phyloP scores from a whole-genome alignment of 1,140 invertebrate species.

The Octopus bimaculoides region DNA sequence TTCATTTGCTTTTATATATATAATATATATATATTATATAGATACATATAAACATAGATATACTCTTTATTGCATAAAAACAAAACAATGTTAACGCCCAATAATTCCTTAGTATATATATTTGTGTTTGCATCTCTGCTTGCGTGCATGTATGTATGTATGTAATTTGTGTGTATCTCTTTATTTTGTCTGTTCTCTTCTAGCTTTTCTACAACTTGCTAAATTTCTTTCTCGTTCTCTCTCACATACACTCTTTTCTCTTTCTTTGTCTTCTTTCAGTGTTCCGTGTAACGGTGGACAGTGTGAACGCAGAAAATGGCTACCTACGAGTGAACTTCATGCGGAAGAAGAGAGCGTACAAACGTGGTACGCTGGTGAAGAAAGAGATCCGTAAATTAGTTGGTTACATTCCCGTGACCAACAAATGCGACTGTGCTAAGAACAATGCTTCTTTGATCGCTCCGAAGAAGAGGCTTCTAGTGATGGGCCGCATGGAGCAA shows the following conservation, averaged over 20 bases:
- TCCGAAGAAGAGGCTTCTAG: neutral
- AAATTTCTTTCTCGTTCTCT: neutral
- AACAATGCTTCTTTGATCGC: neutral
- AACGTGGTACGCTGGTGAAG: neutral
- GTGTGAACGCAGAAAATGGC: neutral
- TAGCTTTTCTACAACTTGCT: neutral
- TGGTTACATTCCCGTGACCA: neutral
- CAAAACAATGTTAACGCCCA: too few relatives aligned
- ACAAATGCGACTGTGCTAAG: neutral
- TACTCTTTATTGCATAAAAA: too few relatives aligned
- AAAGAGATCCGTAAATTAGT: neutral
- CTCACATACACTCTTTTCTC: neutral
- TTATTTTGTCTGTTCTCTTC: neutral
- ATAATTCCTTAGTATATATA: neutral
- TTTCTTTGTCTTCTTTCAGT: neutral
- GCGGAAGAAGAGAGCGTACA: neutral
- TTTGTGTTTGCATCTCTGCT: neutral
- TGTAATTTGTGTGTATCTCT: neutral
- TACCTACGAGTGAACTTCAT: neutral
- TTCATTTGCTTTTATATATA: too few relatives aligned
- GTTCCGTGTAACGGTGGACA: neutral
- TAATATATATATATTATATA: too few relatives aligned
- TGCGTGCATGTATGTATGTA: neutral
- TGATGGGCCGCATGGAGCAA: neutral
- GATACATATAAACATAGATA: too few relatives aligned